Base-by-base conservation (phyloP, 64 coral and sea anemone genomes). In the Pocillopora damicornis region DNA sequence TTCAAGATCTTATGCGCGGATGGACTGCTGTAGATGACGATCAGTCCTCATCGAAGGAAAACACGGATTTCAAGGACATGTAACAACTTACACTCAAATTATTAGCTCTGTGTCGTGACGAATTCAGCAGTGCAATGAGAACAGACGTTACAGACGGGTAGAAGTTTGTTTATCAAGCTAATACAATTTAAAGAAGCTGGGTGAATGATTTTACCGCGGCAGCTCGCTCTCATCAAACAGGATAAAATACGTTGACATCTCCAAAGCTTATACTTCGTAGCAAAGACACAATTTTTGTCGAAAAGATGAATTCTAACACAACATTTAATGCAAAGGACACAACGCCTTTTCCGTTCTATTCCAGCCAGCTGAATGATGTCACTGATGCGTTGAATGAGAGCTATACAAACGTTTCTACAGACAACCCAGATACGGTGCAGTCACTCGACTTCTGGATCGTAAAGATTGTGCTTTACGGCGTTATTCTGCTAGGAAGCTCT, bases 401-500 rank as follows among this genome's bases (percentile, higher is more conserved):
- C 26, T 0, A 2, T 13, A 15, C 13, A 15, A 51, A 38, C 38
- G 4, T 15, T 57, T 69, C 61, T 73, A 73, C 63, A 30, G 13
- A 67, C 15, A 2, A 13, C 26, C 37, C 22, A 67, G 14, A 35
- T 1, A 2, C 42, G 62, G 80, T 45, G 37, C 62, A 83, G 14
- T 36, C 73, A 0, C 0, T 22, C 4, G 58, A 36, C 14, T 88
- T 88, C 23, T 38, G 59, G 35, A 38, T 66, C 16, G 11, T 76
- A 18, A 88, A 88, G 16, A 76, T 88, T n/a, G 58, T 77, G 3
- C 76, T 59, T 65, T 76, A 88, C 73, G 76, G 30, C 62, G 37
- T 92, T 18, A 76, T 92, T 37, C 74, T 92, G 16, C 23, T 87
- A 14, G 75, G 81, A 22, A 92, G 82, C 75, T 78, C 90, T 13